Conservation (phyloP, 2,113 vertebrate species). For the Tautogolabrus adspersus region DNA sequence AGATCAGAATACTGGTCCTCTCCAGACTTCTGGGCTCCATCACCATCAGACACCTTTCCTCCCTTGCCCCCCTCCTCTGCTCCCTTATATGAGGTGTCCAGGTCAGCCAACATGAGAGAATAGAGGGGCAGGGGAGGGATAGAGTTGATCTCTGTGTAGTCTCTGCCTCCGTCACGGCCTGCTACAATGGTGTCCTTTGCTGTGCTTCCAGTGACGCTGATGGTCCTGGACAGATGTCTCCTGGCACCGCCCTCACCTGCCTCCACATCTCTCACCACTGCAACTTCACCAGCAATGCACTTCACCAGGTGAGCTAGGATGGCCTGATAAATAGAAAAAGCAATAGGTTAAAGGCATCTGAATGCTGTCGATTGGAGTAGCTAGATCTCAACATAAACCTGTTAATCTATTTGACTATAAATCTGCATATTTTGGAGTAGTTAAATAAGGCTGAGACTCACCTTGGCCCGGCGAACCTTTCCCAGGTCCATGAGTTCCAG, state of each 20-base stretch:
- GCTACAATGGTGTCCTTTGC: slow-evolving; percentile 96
- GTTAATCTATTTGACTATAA: no score
- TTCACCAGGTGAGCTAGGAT: slow-evolving; percentile 98
- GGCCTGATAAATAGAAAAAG: slow-evolving; percentile 74
- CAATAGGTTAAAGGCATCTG: background rate
- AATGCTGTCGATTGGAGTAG: no score
- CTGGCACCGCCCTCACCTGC: slow-evolving; percentile 91
- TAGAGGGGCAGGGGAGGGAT: slow-evolving; percentile 95
- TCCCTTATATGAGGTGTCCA: slow-evolving; percentile 90
- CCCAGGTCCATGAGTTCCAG: slow-evolving; percentile 98
- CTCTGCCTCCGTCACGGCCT: slow-evolving; percentile 94
- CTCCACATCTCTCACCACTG: slow-evolving; percentile 93
- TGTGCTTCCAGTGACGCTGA: slow-evolving; percentile 97
- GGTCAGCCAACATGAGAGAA: slow-evolving; percentile 92
- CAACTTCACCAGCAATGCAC: slow-evolving; percentile 97
- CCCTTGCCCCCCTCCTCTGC: slow-evolving; percentile 88
- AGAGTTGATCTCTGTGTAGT: slow-evolving; percentile 98
- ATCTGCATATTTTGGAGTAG: background rate
- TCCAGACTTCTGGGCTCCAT: slow-evolving; percentile 76
- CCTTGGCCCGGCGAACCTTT: slow-evolving; percentile 94
- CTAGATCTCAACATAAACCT: no score
- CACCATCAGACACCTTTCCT: slow-evolving; percentile 83
- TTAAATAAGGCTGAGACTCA: slow-evolving; percentile 30
- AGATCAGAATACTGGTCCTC: slow-evolving; percentile 95
- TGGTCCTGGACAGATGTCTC: slow-evolving; percentile 95